Evolutionary conservation across 2,113 vertebrate genomes (phyloP), one percentile per base, ranked within the genome.

Genomic region (Glareola pratincola): DNA sequence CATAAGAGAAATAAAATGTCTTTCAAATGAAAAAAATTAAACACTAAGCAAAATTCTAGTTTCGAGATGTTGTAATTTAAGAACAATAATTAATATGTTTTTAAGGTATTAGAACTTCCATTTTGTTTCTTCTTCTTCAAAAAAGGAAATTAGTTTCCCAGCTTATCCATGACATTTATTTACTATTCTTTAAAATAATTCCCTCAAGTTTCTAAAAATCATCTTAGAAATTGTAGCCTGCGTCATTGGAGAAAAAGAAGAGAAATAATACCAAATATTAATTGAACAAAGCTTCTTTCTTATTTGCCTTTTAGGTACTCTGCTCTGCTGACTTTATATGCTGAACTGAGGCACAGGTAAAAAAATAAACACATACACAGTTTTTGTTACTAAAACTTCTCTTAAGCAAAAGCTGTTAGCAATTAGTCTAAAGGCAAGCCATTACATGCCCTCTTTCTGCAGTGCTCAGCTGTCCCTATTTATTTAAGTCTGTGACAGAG

Each of bases 221-320:
- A 83, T 93, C 36, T 79, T 96, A 53, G 68, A 94, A 97, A 92
- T 73, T 92, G 48, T 77, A 91, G 68, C 41, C 75, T 79, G 48
- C 64, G 80, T 43, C 22, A 12, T 74, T 66, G 69, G 82, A 94
- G 45, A 30, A 90, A 94, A 60, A 92, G 36, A 90, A 95, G 8
- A 64, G 48, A 92, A 94, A 91, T 86, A 95, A 92, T 89, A 95
- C 16, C n/a, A 93, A 80, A 86, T 84, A 94, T 63, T 93, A 80
- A 94, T 51, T 64, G 51, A 79, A 83, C 68, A 96, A 91, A 45
- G 41, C 29, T 43, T 89, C 90, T 69, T 5, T 73, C 66, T 77
- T 75, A 54, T 84, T 80, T 89, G n/a, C 20, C 50, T 91, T 82
- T 73, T 48, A 83, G 36, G 10, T 76, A 43, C 29, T 73, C 21